A percentile compares a stretch with the other conserved stretches of the same genome.
Conservation (phyloP, 2,797 vertebrate species). For the Mycteria americana region DNA sequence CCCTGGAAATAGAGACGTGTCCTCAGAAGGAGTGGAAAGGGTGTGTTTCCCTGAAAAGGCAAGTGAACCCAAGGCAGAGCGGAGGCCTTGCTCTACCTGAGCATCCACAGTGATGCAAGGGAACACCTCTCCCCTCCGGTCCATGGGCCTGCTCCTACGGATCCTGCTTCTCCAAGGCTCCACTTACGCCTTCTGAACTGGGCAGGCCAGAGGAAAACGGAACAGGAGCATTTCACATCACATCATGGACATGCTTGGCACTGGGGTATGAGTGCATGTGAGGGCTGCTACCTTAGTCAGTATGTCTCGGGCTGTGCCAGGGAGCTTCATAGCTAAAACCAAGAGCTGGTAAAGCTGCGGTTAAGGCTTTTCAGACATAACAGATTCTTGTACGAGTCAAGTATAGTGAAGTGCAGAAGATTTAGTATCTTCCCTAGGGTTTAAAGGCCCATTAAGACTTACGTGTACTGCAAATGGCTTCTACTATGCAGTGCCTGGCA, state of each 20-base stretch:
- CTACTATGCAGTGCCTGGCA: neutral
- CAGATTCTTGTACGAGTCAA: neutral
- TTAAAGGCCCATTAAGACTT: neutral
- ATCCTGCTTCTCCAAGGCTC: neutral
- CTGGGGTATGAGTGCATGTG: neutral
- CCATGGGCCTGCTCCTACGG: rapidly evolving
- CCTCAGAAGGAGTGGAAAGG: neutral
- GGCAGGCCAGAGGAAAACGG: neutral
- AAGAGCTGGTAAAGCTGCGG: neutral
- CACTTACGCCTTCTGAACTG: neutral
- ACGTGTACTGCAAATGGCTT: neutral
- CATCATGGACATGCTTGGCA: neutral
- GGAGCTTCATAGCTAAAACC: neutral
- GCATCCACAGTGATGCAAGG: neutral
- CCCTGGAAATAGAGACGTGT: neutral
- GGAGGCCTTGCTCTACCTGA: neutral
- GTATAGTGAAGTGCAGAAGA: neutral
- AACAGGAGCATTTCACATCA: neutral
- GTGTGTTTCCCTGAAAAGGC: neutral
- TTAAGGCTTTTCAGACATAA: neutral
- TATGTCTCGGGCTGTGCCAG: neutral
- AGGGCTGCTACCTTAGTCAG: neutral
- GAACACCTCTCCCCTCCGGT: neutral
- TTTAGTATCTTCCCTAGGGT: neutral
- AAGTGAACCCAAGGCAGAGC: neutral